Base-by-base conservation (phyloP, 1,140 invertebrate species). In the Lepidurus packardi region DNA sequence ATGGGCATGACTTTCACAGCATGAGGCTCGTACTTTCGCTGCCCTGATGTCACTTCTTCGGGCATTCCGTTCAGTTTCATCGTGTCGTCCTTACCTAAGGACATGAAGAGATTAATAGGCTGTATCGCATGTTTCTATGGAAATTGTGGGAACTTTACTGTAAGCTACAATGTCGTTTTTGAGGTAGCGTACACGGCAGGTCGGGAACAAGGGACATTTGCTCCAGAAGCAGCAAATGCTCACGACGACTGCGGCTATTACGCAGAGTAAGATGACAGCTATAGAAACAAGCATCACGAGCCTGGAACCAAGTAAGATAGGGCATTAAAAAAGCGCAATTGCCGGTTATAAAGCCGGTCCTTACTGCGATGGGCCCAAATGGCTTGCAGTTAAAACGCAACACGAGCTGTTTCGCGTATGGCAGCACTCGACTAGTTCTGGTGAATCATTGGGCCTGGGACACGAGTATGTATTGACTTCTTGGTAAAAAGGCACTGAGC, bases 221-320 rank as follows among this genome's bases (percentile, higher is more conserved):
- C 81, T 83, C 81, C 81, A 84, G 77, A 84, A 84, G 78, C 83
- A 84, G 78, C 83, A 84, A 11, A 84, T 74, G 44, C 82, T 77
- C 34, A 83, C 79, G 1, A 75, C 65, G 13, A 84, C 65, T 7
- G 82, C 80, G 13, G 82, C 11, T 10, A 80, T 47, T 10, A 83
- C n/a, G 65, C 82, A 82, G 10, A 79, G 44, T 25, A 77, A 76
- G 10, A 81, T 82, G 13, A 84, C 83, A 47, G 76, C 78, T 34
- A 84, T 47, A n/a, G 80, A 80, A 10, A 83, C 79, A 6, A 77
- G 76, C 77, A 81, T 81, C 9, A 83, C 80, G 13, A 82, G 16
- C 43, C 83, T 84, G 78, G 9, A 82, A 81, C 6, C 6, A 16
- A 65, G 6, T n/a, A 21, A 65, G 21, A n/a, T 4, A n/a, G 13